A percentile compares a stretch with the other conserved stretches of the same genome.
Conservation (phyloP, 1,140 invertebrate genomes). For the Trypoxylus dichotomus region DNA sequence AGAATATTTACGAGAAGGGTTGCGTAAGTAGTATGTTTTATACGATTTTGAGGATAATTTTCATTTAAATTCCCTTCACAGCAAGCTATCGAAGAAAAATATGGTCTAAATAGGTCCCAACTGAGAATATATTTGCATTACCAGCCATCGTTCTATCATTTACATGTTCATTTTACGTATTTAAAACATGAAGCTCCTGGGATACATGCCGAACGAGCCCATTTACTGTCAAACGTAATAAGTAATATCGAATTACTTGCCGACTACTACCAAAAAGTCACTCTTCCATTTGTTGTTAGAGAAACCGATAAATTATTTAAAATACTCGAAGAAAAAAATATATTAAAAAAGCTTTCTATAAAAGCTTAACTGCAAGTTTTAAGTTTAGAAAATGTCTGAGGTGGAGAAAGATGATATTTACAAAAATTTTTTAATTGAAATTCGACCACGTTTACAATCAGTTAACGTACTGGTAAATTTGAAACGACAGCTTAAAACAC, state of each 20-base stretch:
- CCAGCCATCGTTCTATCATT: conserved; percentile 95
- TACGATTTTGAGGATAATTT: background rate
- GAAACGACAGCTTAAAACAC: conserved; percentile 50
- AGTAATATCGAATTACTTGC: conserved; percentile 80
- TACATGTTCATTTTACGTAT: conserved; percentile 93
- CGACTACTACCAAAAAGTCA: conserved; percentile 84
- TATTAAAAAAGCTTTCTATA: conserved; percentile 39
- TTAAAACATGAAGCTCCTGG: conserved; percentile 81
- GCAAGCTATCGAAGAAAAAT: conserved; percentile 79
- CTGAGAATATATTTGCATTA: conserved; percentile 91
- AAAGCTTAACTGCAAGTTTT: conserved; percentile 30
- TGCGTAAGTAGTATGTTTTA: conserved; percentile 55
- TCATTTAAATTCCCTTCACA: conserved; percentile 53
- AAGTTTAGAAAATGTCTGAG: background rate
- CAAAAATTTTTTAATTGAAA: conserved; percentile 58
- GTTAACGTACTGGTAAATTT: conserved; percentile 61
- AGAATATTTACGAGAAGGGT: conserved; percentile 51
- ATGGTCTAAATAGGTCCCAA: conserved; percentile 69
- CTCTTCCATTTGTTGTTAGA: conserved; percentile 70
- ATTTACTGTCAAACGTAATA: conserved; percentile 88
- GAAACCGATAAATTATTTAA: conserved; percentile 64
- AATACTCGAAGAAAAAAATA: conserved; percentile 55
- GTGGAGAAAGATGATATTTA: conserved; percentile 32
- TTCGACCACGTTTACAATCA: conserved; percentile 57
- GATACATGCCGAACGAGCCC: conserved; percentile 74